Evolutionary conservation across 2,888 invertebrate genomes (phyloP).

Genomic region (Tenthredo distinguenda): DNA sequence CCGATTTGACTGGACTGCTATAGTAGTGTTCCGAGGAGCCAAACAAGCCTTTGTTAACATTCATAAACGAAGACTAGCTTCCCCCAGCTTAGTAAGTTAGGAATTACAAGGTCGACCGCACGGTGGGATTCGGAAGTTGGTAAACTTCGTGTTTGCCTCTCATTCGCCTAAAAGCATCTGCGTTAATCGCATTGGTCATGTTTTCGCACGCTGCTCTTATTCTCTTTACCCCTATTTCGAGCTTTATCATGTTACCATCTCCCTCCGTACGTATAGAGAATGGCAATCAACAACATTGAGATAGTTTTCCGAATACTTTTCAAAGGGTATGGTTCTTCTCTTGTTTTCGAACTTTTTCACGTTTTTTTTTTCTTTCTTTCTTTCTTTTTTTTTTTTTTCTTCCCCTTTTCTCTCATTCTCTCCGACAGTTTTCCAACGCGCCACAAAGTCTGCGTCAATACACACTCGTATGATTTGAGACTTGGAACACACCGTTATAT

Average conservation of each 20-base stretch:
- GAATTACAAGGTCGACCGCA: conserved; percentile 17
- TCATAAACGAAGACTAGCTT: background rate
- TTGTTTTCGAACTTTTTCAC: conserved; percentile 24
- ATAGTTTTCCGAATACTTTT: conserved; percentile 56
- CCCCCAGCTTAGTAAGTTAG: conserved; percentile 15
- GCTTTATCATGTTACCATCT: background rate
- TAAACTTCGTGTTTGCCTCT: conserved; percentile 8
- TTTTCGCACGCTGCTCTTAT: conserved; percentile 12
- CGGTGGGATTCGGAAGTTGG: conserved; percentile 16
- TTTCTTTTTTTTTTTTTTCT: background rate
- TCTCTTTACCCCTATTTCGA: background rate
- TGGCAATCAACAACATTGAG: conserved; percentile 55
- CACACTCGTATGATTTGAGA: conserved; percentile 11
- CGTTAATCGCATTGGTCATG: conserved; percentile 39
- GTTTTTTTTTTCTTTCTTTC: background rate
- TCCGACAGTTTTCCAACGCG: conserved; percentile 13
- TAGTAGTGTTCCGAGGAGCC: conserved; percentile 2
- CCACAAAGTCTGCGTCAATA: conserved; percentile 52
- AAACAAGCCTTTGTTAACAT: conserved; percentile 41
- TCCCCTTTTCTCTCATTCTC: background rate
- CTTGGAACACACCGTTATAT: conserved; percentile 41
- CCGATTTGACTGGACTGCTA: background rate
- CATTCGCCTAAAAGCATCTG: conserved; percentile 23
- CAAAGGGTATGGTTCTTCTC: conserved; percentile 32
- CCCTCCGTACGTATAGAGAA: background rate